These are phyloP conservation scores for Caenorhabditis drosophilae DNA, from an alignment of 2,888 invertebrate genomes.

Conservation along the genomic window DNA sequence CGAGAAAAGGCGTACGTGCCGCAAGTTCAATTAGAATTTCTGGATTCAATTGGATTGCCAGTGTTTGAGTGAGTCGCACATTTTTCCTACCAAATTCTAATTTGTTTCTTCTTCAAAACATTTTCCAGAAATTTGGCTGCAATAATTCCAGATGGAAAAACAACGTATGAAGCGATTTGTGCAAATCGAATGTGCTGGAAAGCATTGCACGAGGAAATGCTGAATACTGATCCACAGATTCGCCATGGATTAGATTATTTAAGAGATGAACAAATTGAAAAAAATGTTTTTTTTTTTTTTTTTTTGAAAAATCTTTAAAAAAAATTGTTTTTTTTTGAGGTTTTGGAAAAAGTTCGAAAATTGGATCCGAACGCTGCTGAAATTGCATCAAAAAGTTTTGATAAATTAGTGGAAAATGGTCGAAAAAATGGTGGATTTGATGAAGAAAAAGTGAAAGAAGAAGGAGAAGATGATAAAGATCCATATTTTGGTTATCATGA, in stretches of 20 bases:
- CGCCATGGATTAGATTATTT: conserved; percentile 54
- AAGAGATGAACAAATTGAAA: conserved; percentile 53
- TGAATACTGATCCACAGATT: conserved; percentile 5
- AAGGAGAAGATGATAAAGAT: too few species aligned
- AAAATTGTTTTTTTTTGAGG: conserved; percentile 18
- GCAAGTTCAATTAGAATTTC: conserved; percentile 81
- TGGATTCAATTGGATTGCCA: conserved; percentile 74
- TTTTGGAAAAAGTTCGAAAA: conserved; percentile 27
- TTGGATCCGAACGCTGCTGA: conserved; percentile 26
- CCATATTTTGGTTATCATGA: conserved; percentile 26
- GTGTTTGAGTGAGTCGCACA: conserved; percentile 72
- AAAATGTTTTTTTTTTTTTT: conserved; percentile 8
- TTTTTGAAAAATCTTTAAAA: background rate
- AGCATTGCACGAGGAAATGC: conserved; percentile 41
- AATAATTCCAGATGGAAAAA: conserved; percentile 59
- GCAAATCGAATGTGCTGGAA: conserved; percentile 63
- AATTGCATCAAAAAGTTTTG: conserved; percentile 29
- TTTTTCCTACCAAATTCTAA: too few species aligned
- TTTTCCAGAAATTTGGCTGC: conserved; percentile 58
- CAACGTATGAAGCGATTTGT: conserved; percentile 59
- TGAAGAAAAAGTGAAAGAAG: too few species aligned
- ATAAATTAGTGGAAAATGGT: background rate
- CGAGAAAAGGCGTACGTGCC: conserved; percentile 83
- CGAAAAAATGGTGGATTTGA: too few species aligned
- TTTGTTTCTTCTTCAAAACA: too few species aligned